Evolutionary conservation across 2,113 vertebrate genomes (phyloP).

Genomic region (Heterotis niloticus): DNA sequence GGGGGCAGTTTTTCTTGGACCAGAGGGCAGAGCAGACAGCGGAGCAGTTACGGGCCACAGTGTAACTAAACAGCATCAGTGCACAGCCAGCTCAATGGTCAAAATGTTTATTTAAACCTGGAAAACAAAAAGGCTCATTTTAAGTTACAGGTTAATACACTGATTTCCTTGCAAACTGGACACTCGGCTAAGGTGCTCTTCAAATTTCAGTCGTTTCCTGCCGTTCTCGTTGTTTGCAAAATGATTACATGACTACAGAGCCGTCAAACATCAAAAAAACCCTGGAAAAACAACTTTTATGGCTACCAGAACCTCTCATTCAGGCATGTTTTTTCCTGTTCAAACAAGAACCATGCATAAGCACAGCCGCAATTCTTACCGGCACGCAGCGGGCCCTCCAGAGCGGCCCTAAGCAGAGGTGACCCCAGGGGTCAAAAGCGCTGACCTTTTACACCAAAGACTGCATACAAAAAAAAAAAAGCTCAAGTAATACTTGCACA

Average conservation of each 20-base stretch:
- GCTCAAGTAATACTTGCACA: background rate
- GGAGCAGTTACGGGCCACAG: background rate
- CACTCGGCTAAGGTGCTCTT: background rate
- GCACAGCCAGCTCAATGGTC: background rate
- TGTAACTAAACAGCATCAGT: background rate
- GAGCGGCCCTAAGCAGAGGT: background rate
- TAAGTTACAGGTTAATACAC: background rate
- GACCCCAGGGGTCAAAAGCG: background rate
- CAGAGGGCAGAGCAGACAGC: background rate
- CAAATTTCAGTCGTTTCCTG: too few relatives aligned
- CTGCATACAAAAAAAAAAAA: background rate
- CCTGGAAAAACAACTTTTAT: too few relatives aligned
- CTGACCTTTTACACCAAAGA: background rate
- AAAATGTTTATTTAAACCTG: constrained; percentile 51
- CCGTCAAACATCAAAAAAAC: too few relatives aligned
- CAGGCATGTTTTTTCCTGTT: too few relatives aligned
- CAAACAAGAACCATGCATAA: too few relatives aligned
- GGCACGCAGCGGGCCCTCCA: background rate
- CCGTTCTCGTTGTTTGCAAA: too few relatives aligned
- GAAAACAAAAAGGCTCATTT: constrained; percentile 34
- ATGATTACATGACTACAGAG: too few relatives aligned
- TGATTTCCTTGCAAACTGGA: background rate
- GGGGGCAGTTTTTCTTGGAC: too few relatives aligned
- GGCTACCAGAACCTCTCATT: too few relatives aligned
- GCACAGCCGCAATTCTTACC: too few relatives aligned